Conservation (phyloP, 2,797 vertebrate species). For the Poliocrania exsul region DNA sequence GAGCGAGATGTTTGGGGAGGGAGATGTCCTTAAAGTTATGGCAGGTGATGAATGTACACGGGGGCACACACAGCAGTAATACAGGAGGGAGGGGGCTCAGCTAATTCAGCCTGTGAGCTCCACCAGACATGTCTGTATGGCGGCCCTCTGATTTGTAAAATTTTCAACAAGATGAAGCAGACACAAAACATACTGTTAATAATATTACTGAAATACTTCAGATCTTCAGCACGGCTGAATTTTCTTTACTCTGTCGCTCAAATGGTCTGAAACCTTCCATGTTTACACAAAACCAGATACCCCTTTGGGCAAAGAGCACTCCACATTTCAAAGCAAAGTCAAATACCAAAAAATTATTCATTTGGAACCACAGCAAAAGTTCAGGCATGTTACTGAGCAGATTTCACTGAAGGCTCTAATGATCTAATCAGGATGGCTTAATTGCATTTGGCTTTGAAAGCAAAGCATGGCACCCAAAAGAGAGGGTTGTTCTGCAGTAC, state of each 20-base stretch:
- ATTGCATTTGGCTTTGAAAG: slow-evolving; percentile 52
- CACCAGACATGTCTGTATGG: not conserved
- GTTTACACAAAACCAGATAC: slow-evolving; percentile 54
- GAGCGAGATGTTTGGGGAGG: not conserved
- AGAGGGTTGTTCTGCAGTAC: not conserved
- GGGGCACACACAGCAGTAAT: not conserved
- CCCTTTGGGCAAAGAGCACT: slow-evolving; percentile 31
- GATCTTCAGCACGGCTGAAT: not conserved
- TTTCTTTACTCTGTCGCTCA: slow-evolving; percentile 10
- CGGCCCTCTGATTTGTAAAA: not conserved
- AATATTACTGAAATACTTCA: slow-evolving; percentile 1
- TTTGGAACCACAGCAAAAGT: slow-evolving; percentile 44
- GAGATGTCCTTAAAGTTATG: not conserved
- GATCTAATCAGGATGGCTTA: slow-evolving; percentile 57
- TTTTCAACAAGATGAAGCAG: not conserved
- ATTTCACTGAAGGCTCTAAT: slow-evolving; percentile 54
- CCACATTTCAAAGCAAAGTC: slow-evolving; percentile 61
- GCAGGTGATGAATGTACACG: not conserved
- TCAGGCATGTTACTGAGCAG: slow-evolving; percentile 53
- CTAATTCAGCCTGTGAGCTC: not conserved
- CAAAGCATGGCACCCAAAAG: not conserved
- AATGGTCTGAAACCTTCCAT: slow-evolving; percentile 39
- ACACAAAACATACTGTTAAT: not conserved
- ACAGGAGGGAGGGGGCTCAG: not conserved
- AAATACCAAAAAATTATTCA: slow-evolving; percentile 66